Base-by-base conservation (phyloP, 2,797 vertebrate species). In the Rhodeus uyekii region DNA sequence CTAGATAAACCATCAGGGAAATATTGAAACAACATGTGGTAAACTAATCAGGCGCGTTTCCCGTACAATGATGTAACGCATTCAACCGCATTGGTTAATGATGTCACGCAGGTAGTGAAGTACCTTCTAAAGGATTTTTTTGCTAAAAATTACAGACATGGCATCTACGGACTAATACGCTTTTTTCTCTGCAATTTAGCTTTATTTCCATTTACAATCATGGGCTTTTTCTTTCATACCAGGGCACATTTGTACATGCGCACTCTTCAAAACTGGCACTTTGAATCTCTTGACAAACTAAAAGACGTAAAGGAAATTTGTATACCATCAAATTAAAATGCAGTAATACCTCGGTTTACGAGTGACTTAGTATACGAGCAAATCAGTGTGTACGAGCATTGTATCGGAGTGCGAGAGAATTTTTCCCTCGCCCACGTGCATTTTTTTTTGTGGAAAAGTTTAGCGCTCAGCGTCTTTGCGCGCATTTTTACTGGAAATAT, bases 1-100 rank as follows among this genome's bases (percentile, higher is more conserved):
- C 55, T 48, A 58, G 7, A 80, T 46, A 61, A n/a, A 61, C 63
- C 72, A 74, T 50, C 27, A 38, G 16, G 24, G 74, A 61, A 14
- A 61, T 14, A 7, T 38, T 42, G 74, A 58, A 60, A 61, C 48
- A 74, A 55, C 48, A 24, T 0, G 48, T 6, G 22, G 8, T 1
- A 2, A 18, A 9, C 12, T n/a, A 22, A 6, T 39, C 36, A 42
- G 2, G 55, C 16, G 55, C 2, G 2, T 58, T 58, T 27, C 24
- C 12, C 0, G 12, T 6, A 0, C 24, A 58, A 14, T 5, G 2
- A 14, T 0, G 12, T 14, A 5, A 58, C 55, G 13, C n/a, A 24
- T 5, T 53, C 22, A 53, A 53, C 50, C 22, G 13, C 0, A 5
- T 14, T 5, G 55, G 55, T 58, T 27, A 58, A 58, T 58, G 24